Evolutionary conservation across 2,113 vertebrate species (phyloP).

Genomic region (zebrafish (Danio rerio)): DNA sequence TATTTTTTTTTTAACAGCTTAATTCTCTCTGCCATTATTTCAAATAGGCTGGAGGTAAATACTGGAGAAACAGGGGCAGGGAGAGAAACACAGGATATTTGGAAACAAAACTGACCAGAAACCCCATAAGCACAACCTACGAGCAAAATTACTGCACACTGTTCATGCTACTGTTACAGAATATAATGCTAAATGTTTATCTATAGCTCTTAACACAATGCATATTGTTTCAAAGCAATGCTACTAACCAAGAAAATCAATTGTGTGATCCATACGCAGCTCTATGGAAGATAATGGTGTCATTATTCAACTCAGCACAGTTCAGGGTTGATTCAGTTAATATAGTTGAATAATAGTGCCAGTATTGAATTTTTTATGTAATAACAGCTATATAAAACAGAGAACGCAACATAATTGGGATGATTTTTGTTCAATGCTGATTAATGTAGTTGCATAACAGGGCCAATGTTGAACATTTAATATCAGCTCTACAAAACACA

Average conservation of each 20-base stretch:
- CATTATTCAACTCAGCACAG: not conserved
- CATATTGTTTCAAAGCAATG: not conserved
- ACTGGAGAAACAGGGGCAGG: not conserved
- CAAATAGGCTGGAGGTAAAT: slow-evolving; percentile 24
- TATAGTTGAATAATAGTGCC: no score
- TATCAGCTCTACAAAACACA: no score
- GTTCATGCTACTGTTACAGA: no score
- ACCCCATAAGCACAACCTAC: no score
- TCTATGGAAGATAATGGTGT: not conserved
- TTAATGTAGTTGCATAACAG: no score
- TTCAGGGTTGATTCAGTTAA: not conserved
- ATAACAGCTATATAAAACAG: no score
- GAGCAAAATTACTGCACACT: no score
- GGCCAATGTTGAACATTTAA: no score
- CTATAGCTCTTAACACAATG: not conserved
- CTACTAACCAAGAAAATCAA: not conserved
- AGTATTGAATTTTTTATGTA: no score
- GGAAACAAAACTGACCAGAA: not conserved
- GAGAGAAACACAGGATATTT: not conserved
- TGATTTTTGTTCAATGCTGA: no score
- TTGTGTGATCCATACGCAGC: not conserved
- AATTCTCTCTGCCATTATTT: slow-evolving; percentile 40
- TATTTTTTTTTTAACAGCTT: slow-evolving; percentile 20
- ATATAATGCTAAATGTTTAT: not conserved
- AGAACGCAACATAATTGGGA: no score